Evolutionary conservation across 1,140 invertebrate genomes (phyloP).

Genomic region (Apis mellifera): DNA sequence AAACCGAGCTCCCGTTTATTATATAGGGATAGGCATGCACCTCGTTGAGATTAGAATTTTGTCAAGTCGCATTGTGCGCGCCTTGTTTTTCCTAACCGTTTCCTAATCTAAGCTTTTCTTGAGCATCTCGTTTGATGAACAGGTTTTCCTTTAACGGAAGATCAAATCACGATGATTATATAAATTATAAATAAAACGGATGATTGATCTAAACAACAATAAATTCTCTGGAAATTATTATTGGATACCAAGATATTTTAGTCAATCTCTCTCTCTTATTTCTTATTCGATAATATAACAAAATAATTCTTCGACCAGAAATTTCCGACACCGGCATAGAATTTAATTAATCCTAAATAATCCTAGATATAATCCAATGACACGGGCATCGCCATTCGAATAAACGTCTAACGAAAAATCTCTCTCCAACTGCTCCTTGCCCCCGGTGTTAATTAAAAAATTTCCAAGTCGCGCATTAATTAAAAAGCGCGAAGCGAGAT

Average conservation of each 20-base stretch:
- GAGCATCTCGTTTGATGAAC: too few relatives aligned
- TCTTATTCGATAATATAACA: neutral
- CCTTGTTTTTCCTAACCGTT: too few relatives aligned
- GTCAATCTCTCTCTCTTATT: neutral
- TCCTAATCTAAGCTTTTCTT: too few relatives aligned
- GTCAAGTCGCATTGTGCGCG: neutral
- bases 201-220: neutral
- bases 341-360: neutral
- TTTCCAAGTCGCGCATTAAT: constrained; percentile 29
- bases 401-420: constrained; percentile 2
- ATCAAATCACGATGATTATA: neutral
- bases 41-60: constrained; percentile 2
- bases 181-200: too few relatives aligned
- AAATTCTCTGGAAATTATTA: too few relatives aligned
- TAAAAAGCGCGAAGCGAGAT: constrained; percentile 4
- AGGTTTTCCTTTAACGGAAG: too few relatives aligned
- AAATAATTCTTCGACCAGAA: neutral
- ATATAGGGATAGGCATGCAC: neutral
- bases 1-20: neutral
- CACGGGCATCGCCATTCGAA: too few relatives aligned
- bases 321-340: neutral
- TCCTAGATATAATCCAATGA: neutral
- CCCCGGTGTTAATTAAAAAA: constrained; percentile 28
- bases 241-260: too few relatives aligned
- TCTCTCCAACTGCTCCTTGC: neutral